Base-by-base conservation (phyloP, 2,797 vertebrate genomes). In the Arnoldichthys spilopterus region DNA sequence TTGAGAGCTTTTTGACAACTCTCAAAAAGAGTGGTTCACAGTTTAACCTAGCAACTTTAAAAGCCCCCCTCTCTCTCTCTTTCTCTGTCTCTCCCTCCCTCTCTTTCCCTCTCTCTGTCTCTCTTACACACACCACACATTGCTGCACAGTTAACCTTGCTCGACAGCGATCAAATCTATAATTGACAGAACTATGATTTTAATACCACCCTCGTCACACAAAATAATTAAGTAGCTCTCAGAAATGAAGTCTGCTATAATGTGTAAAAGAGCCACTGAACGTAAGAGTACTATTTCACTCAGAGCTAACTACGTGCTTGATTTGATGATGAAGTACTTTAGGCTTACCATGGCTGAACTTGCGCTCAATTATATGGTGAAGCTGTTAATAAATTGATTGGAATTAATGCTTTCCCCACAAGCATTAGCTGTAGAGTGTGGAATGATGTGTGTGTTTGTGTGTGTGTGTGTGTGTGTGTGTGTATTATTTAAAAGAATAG, bases 281-380 rank as follows among this genome's bases (percentile, higher is more conserved):
- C 76, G 78, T 74, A 73, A 82, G 85, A 84, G 83, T 77, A 76
- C 76, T 79, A 84, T 86, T 84, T 84, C 79, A 76, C 72, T 81
- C 78, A 64, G 74, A 86, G 90, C 86, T 85, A 88, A 87, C 87
- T 88, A 90, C 88, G 83, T 91, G 85, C 89, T 87, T 93, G 90
- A 90, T 93, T 92, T 92, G 85, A 91, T 92, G 91, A 93, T 91
- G 88, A 92, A 90, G 87, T 90, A 89, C 90, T 93, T 85, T 79
- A 90, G 76, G 80, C 88, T 88, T 82, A 89, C 89, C 90, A 88
- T 77, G 89, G 86, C 85, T 92, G 89, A 93, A 91, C 90, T 86
- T 86, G 89, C 85, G 87, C 87, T 89, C 85, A 91, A 88, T 89
- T 85, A 89, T 83, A 80, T 86, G 82, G 73, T 77, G 83, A 84